phyloP scores from a whole-genome alignment of 2,113 vertebrate genomes.

The Brachypodius melanocephalos region DNA sequence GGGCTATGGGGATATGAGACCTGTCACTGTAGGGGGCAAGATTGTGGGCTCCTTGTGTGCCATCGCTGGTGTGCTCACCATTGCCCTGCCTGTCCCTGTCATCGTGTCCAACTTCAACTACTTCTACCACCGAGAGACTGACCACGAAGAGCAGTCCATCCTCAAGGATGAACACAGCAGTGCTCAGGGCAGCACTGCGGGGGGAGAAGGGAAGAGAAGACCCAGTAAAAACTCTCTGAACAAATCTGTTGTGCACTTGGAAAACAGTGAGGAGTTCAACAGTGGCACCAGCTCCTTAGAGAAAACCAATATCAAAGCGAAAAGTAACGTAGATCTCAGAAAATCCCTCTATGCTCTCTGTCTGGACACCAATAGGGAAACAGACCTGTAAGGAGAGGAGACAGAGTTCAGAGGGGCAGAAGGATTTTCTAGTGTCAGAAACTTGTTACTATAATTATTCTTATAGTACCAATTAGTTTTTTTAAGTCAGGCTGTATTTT shows the following conservation, averaged over 20 bases:
- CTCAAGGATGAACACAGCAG: conserved; percentile 83
- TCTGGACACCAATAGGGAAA: conserved; percentile 86
- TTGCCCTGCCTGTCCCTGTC: conserved; percentile 93
- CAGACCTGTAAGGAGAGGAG: conserved; percentile 79
- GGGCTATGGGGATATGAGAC: conserved; percentile 95
- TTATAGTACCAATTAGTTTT: conserved; percentile 59
- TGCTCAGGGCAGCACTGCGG: conserved; percentile 52
- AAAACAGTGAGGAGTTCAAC: conserved; percentile 72
- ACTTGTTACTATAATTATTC: not conserved
- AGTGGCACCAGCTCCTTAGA: conserved; percentile 71
- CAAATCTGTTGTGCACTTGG: conserved; percentile 78
- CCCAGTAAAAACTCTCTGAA: conserved; percentile 76
- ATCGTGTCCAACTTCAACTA: conserved; percentile 99
- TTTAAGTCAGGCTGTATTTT: conserved; percentile 39
- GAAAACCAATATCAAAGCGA: conserved; percentile 87
- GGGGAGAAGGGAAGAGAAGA: conserved; percentile 73
- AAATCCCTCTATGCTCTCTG: conserved; percentile 92
- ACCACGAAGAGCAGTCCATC: conserved; percentile 82
- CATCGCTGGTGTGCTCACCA: conserved; percentile 93
- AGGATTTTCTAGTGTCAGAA: not conserved
- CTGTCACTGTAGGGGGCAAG: conserved; percentile 92
- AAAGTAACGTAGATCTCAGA: conserved; percentile 87
- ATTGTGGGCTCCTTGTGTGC: conserved; percentile 95
- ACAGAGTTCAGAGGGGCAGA: not conserved
- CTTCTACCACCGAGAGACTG: conserved; percentile 95